These are phyloP conservation scores for Paguma larvata DNA, from an alignment of 2,797 vertebrate genomes.

Conservation along the genomic window DNA sequence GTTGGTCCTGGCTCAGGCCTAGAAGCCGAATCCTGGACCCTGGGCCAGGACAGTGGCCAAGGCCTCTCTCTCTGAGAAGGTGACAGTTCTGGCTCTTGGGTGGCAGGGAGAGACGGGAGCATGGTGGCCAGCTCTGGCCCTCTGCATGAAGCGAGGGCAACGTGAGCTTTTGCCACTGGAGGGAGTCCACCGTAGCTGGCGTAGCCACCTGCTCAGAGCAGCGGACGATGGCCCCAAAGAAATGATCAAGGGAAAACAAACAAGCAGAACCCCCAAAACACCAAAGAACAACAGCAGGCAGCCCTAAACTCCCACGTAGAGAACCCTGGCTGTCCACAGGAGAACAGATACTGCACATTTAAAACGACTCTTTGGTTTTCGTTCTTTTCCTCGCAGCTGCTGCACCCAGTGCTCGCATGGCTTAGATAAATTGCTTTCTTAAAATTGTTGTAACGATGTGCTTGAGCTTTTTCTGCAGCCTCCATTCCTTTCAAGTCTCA, in stretches of 20 bases:
- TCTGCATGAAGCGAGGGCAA: conserved; percentile 62
- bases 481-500: conserved; percentile 94
- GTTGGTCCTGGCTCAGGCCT: conserved; percentile 72
- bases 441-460: conserved; percentile 90
- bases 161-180: conserved; percentile 56
- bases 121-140: conserved; percentile 72
- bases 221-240: conserved; percentile 41
- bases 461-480: conserved; percentile 96
- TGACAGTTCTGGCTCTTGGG: conserved; percentile 70
- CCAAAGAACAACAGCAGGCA: background rate
- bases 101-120: conserved; percentile 10
- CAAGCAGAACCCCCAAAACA: too few relatives aligned
- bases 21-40: conserved; percentile 67
- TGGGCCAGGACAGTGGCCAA: conserved; percentile 55
- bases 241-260: background rate
- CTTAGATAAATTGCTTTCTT: conserved; percentile 92
- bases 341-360: conserved; percentile 89
- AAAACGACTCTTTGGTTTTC: conserved; percentile 89
- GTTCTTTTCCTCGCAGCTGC: conserved; percentile 90
- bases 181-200: conserved; percentile 31
- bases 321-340: background rate
- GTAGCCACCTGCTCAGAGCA: conserved; percentile 18
- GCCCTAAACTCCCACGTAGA: background rate
- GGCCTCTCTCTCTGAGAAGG: conserved; percentile 72
- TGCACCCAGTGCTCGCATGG: conserved; percentile 94